phyloP scores from a whole-genome alignment of 2,888 invertebrate genomes.

The Torymus aiolomorphi region DNA sequence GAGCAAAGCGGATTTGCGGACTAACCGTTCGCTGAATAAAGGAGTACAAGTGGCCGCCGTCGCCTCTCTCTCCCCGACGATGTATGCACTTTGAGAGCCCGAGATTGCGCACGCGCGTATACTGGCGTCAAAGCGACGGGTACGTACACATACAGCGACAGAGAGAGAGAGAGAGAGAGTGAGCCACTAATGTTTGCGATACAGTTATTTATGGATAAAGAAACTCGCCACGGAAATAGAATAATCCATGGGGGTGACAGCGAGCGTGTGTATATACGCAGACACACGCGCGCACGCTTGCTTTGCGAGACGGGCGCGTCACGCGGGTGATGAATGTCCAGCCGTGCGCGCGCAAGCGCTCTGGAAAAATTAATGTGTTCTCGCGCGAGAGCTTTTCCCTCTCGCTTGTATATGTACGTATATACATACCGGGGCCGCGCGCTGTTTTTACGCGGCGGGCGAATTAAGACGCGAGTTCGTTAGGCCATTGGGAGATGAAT shows the following conservation, averaged over 20 bases:
- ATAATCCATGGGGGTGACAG: background rate
- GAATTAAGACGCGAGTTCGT: slow-evolving; percentile 9
- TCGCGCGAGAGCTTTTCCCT: too few relatives aligned
- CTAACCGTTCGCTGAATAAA: slow-evolving; percentile 40
- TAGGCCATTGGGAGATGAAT: slow-evolving; percentile 13
- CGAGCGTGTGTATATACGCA: background rate
- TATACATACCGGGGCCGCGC: too few relatives aligned
- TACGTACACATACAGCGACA: background rate
- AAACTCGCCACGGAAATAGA: slow-evolving; percentile 32
- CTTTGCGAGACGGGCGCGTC: too few relatives aligned
- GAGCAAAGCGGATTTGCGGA: slow-evolving; percentile 48
- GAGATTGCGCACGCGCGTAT: slow-evolving; percentile 17
- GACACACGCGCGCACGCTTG: background rate
- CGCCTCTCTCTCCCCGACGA: background rate
- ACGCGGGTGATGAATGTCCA: too few relatives aligned
- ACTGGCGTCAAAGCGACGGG: too few relatives aligned
- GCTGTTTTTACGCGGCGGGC: too few relatives aligned
- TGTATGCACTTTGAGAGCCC: slow-evolving; percentile 42
- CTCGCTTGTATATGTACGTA: too few relatives aligned
- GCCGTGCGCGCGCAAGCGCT: too few relatives aligned
- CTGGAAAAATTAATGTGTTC: too few relatives aligned
- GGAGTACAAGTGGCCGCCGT: slow-evolving; percentile 1
- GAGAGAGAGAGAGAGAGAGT: background rate
- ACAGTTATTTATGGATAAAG: slow-evolving; percentile 45
- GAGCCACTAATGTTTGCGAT: slow-evolving; percentile 14